phyloP scores from a whole-genome alignment of 2,797 vertebrate species.

The Dendrocincla fuliginosa region DNA sequence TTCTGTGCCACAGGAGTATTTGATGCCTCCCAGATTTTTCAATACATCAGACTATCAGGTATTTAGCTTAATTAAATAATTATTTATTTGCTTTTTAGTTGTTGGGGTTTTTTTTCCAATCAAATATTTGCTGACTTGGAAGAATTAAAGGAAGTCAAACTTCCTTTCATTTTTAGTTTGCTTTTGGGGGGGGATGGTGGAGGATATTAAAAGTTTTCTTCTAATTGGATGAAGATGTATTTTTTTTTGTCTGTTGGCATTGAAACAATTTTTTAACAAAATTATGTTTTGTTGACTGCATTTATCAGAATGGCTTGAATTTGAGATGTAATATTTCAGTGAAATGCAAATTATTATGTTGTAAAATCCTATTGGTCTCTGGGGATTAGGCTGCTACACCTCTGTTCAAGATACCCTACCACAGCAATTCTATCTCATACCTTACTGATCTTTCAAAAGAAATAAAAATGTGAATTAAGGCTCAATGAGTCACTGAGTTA shows the following conservation, averaged over 20 bases:
- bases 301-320: neutral
- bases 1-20: neutral
- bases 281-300: neutral
- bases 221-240: neutral
- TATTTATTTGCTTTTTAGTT: rapidly evolving
- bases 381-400: neutral
- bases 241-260: neutral
- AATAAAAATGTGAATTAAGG: neutral
- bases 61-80: neutral
- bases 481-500: neutral
- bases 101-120: neutral
- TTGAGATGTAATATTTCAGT: neutral
- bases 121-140: neutral
- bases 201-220: rapidly evolving
- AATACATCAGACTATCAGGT: neutral
- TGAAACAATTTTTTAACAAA: neutral
- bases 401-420: neutral
- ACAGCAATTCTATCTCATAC: neutral
- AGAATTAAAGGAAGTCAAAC: neutral
- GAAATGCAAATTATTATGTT: neutral
- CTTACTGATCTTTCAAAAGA: neutral
- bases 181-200: rapidly evolving
- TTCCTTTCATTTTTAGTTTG: neutral
- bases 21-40: neutral
- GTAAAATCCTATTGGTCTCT: neutral